phyloP scores from a whole-genome alignment of 2,797 vertebrate species.

The Eulemur rubriventer region DNA sequence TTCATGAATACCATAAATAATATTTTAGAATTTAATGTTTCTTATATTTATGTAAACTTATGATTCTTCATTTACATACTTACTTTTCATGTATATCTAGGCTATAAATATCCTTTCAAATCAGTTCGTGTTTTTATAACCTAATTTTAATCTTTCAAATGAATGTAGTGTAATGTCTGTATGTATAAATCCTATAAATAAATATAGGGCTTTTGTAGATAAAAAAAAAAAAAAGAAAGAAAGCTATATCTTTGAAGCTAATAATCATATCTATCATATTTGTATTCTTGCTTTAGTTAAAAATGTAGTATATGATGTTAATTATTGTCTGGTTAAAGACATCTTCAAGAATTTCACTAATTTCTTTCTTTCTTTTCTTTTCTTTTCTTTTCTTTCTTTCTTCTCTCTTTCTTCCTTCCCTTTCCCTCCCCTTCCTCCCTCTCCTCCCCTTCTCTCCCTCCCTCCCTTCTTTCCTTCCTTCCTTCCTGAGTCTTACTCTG shows the following conservation, averaged over 20 bases:
- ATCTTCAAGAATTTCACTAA: neutral
- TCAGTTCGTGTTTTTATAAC: slow-evolving; percentile 50
- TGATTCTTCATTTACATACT: slow-evolving; percentile 89
- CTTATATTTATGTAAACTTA: slow-evolving; percentile 93
- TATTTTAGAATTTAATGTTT: slow-evolving; percentile 93
- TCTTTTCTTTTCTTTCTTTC: no score
- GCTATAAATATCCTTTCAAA: no score
- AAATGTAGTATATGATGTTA: neutral
- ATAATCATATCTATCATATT: neutral
- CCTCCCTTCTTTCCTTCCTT: no score
- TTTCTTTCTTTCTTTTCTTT: no score
- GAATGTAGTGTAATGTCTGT: slow-evolving; percentile 94
- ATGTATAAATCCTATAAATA: slow-evolving; percentile 87
- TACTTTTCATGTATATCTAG: slow-evolving; percentile 81
- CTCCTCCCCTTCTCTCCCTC: no score
- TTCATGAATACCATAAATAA: slow-evolving; percentile 90
- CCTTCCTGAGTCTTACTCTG: neutral
- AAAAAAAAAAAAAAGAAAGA: slow-evolving; percentile 33
- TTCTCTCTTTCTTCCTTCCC: no score
- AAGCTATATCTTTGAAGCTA: neutral
- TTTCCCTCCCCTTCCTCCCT: no score
- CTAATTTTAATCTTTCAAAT: slow-evolving; percentile 83
- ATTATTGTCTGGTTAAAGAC: neutral
- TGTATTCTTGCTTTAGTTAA: neutral
- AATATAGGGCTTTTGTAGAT: slow-evolving; percentile 88